These are phyloP conservation scores for Argya squamiceps DNA, from an alignment of 2,797 vertebrate genomes.

Conservation along the genomic window DNA sequence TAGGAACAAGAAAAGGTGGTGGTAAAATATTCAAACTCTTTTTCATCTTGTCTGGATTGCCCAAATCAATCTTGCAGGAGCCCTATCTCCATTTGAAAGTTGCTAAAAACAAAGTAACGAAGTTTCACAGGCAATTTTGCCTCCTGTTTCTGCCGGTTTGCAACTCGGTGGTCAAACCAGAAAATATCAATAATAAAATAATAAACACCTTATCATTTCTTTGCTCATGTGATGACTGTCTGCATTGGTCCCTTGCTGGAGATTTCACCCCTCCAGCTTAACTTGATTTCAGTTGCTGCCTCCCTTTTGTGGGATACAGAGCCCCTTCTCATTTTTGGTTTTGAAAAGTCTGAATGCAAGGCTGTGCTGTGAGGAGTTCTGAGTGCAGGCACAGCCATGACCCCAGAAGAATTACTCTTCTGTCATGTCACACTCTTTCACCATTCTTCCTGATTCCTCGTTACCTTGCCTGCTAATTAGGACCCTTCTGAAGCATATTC, in stretches of 20 bases:
- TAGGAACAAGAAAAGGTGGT: slow-evolving; percentile 17
- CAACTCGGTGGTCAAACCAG: neutral
- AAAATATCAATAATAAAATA: neutral
- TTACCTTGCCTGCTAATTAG: neutral
- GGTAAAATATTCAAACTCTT: neutral
- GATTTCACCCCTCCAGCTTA: neutral
- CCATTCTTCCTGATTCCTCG: neutral
- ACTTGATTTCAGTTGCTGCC: neutral
- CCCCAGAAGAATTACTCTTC: neutral
- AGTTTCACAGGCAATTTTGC: neutral
- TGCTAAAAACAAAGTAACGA: neutral
- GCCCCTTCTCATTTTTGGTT: neutral
- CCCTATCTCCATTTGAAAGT: neutral
- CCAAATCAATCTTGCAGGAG: neutral
- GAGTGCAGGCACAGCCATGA: neutral
- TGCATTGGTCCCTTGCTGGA: fast-evolving
- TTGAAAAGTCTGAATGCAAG: neutral
- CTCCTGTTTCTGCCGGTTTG: neutral
- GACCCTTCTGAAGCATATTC: neutral
- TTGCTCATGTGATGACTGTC: neutral
- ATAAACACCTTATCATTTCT: neutral
- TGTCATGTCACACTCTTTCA: neutral
- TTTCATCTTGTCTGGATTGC: neutral
- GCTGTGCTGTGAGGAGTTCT: neutral
- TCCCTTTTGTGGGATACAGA: neutral